Percentiles rank a stretch among this genome's conserved stretches.
These are phyloP conservation scores for Phymanthus crucifer DNA, from an alignment of 92 coral and sea anemone genomes.

Conservation along the genomic window DNA sequence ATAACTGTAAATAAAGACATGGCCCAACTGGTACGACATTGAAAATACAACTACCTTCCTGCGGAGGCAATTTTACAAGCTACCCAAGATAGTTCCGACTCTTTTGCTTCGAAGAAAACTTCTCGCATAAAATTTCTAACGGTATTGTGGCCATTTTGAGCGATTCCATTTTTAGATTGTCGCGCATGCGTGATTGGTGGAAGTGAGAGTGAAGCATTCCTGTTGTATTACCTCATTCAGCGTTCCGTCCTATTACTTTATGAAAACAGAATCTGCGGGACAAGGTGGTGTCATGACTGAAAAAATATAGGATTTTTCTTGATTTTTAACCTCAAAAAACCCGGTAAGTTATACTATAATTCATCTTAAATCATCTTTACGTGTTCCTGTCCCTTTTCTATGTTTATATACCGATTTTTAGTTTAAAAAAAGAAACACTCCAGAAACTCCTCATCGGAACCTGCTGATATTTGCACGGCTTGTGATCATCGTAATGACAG, in stretches of 20 bases:
- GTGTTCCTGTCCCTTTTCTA: background rate
- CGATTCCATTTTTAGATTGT: background rate
- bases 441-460: constrained; percentile 18
- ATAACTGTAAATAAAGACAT: constrained; percentile 24
- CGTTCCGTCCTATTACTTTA: constrained; percentile 74
- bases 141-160: background rate
- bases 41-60: background rate
- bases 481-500: constrained; percentile 38
- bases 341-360: constrained; percentile 29
- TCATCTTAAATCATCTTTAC: background rate
- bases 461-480: constrained; percentile 51
- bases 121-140: background rate
- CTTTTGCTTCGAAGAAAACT: background rate
- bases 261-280: constrained; percentile 82
- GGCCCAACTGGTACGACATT: constrained; percentile 25
- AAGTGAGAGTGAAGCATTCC: constrained; percentile 50
- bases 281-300: constrained; percentile 74
- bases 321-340: constrained; percentile 35
- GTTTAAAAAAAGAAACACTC: background rate
- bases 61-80: background rate
- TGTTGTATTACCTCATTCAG: constrained; percentile 57
- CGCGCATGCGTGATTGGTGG: constrained; percentile 48
- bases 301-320: constrained; percentile 49
- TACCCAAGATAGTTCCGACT: background rate
- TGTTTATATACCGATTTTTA: background rate